phyloP scores from a whole-genome alignment of 2,888 invertebrate species.

The Branchellion lobata region DNA sequence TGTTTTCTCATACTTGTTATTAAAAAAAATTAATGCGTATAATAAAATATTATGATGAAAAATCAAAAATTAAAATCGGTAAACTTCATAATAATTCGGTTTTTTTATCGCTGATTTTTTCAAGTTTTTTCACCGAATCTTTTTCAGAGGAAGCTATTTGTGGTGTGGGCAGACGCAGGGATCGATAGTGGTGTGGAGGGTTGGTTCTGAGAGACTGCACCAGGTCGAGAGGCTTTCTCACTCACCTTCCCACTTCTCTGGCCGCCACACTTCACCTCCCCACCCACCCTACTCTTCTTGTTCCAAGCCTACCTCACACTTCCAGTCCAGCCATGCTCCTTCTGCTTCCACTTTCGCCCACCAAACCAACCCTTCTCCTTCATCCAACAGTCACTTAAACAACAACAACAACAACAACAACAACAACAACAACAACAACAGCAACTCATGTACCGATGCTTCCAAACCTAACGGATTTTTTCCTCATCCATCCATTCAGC shows the following conservation, averaged over 20 bases:
- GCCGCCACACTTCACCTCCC: background rate
- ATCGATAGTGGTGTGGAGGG: conserved; percentile 53
- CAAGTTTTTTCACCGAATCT: no score
- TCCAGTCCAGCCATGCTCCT: no score
- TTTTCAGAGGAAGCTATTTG: conserved; percentile 46
- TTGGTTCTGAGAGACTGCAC: conserved; percentile 37
- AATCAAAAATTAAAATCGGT: no score
- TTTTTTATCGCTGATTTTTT: no score
- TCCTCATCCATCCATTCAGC: background rate
- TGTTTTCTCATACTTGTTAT: background rate
- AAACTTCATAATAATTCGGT: no score
- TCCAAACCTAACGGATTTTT: background rate
- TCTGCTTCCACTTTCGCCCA: no score
- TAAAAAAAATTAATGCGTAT: background rate
- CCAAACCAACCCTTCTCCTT: background rate
- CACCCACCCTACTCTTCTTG: background rate
- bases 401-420: background rate
- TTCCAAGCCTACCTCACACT: no score
- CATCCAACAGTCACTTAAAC: background rate
- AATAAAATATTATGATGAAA: no score
- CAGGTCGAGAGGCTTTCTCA: conserved; percentile 40
- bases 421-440: background rate
- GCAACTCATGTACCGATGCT: background rate
- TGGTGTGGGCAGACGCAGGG: conserved; percentile 56
- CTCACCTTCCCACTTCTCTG: conserved; percentile 8